Percentiles rank a stretch among this genome's conserved stretches.
Conservation (phyloP, 2,113 vertebrate species). For the Platycercus adscitus region DNA sequence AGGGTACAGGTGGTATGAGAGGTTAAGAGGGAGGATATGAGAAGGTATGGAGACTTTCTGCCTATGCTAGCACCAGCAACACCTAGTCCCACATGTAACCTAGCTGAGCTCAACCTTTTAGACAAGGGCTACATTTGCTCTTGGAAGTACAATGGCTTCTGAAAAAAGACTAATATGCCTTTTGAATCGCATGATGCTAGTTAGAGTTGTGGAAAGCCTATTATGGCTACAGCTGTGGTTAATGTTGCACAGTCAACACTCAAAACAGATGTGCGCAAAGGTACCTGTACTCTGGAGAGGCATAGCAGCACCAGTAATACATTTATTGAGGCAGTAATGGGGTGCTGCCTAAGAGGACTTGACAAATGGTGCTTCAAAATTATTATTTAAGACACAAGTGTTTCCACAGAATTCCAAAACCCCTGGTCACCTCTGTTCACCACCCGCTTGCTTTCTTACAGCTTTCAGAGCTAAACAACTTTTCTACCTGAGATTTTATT, state of each 20-base stretch:
- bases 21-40: neutral
- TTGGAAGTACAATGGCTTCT: neutral
- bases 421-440: neutral
- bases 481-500: neutral
- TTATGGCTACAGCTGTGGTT: neutral
- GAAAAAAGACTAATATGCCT: neutral
- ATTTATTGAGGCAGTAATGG: neutral
- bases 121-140: neutral
- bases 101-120: neutral
- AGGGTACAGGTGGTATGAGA: neutral
- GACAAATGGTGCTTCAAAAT: neutral
- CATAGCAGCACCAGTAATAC: neutral
- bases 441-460: neutral
- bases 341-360: neutral
- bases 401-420: neutral
- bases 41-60: neutral
- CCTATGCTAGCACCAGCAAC: neutral
- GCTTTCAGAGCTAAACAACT: neutral
- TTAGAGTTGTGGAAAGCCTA: neutral
- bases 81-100: neutral
- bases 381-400: neutral
- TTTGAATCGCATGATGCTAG: accelerated
- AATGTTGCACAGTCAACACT: neutral
- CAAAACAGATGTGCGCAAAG: accelerated
- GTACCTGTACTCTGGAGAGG: neutral